These are phyloP conservation scores for Scaptodrosophila latifasciaeformis DNA, from an alignment of 2,888 invertebrate genomes.

Conservation along the genomic window DNA sequence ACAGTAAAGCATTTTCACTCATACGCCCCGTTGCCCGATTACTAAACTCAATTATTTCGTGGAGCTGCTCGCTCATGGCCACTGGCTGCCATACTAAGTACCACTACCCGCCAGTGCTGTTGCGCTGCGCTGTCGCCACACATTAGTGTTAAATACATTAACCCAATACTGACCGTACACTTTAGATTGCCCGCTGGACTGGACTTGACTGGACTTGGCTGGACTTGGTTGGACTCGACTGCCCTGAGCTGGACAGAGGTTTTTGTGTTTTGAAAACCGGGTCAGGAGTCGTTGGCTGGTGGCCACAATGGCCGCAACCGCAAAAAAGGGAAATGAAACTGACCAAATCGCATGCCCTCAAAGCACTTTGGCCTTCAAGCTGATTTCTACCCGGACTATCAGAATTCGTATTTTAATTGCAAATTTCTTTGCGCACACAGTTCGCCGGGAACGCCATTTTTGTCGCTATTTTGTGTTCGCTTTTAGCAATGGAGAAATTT, in stretches of 20 bases:
- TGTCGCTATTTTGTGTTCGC: not conserved
- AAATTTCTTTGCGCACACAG: slow-evolving; percentile 39
- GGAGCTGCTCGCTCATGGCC: no score
- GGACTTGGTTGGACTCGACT: no score
- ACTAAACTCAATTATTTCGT: no score
- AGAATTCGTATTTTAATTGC: slow-evolving; percentile 60
- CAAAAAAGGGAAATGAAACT: slow-evolving; percentile 35
- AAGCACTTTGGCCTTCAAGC: slow-evolving; percentile 36
- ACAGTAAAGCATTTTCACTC: slow-evolving; percentile 17
- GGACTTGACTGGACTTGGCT: no score
- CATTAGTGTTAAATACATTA: slow-evolving; percentile 41
- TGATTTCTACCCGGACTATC: not conserved
- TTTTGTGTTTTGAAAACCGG: slow-evolving; percentile 45
- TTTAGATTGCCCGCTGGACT: no score
- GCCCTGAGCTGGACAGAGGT: slow-evolving; percentile 16
- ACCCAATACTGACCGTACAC: slow-evolving; percentile 7
- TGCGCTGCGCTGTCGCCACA: slow-evolving; percentile 32
- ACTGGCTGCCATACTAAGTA: not conserved
- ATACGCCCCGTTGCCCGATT: not conserved
- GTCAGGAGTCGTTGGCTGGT: slow-evolving; percentile 27
- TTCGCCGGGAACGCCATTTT: not conserved
- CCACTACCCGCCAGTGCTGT: no score
- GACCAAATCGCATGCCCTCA: slow-evolving; percentile 18
- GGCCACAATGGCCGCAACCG: slow-evolving; percentile 31
- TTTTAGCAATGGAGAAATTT: not conserved